Evolutionary conservation across 2,797 vertebrate genomes (phyloP).

Genomic region (Halcyon leucocephala): DNA sequence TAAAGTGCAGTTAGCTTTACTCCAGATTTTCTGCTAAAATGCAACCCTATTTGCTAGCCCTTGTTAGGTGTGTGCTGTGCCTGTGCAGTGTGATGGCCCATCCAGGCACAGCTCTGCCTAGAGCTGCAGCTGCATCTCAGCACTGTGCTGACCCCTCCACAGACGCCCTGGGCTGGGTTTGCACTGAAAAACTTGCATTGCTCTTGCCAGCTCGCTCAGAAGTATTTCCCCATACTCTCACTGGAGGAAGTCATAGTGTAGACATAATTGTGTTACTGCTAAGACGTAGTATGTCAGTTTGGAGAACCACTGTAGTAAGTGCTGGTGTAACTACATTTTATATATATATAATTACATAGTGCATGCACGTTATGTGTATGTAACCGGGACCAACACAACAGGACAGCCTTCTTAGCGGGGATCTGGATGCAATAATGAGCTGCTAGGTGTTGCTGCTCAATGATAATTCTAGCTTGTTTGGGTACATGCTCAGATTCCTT

Average conservation of each 20-base stretch:
- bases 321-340: background rate
- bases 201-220: background rate
- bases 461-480: background rate
- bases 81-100: rapidly evolving
- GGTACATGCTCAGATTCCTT: background rate
- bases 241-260: background rate
- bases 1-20: background rate
- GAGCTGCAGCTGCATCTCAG: background rate
- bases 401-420: background rate
- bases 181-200: background rate
- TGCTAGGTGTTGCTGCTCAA: background rate
- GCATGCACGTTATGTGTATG: background rate
- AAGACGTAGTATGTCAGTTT: background rate
- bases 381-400: background rate
- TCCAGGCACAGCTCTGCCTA: background rate
- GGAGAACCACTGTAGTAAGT: background rate
- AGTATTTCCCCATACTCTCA: background rate
- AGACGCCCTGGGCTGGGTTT: background rate
- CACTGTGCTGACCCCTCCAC: rapidly evolving
- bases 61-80: background rate
- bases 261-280: background rate
- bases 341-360: background rate
- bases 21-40: background rate
- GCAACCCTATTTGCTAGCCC: background rate
- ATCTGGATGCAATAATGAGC: background rate